Percentiles rank a stretch among this genome's conserved stretches.
Conservation (phyloP, 2,888 invertebrate genomes). For the Laspeyria flexula region DNA sequence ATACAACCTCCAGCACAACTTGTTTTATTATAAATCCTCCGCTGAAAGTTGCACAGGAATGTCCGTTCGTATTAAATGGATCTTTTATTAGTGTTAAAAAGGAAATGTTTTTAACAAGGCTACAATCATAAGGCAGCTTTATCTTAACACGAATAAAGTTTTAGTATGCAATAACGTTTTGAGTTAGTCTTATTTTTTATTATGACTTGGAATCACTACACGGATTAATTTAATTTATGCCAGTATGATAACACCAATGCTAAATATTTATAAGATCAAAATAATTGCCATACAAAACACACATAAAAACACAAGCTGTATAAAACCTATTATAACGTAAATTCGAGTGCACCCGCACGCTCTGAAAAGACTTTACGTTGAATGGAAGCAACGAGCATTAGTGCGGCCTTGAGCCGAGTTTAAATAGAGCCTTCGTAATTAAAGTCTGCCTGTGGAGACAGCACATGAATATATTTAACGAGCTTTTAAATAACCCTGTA, state of each 20-base stretch:
- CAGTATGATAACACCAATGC: too few relatives aligned
- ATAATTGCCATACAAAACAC: too few relatives aligned
- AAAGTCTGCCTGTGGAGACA: constrained; percentile 20
- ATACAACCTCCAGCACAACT: constrained; percentile 7
- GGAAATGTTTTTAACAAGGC: too few relatives aligned
- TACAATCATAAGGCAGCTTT: too few relatives aligned
- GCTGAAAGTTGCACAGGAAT: background rate
- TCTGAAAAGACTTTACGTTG: constrained; percentile 15
- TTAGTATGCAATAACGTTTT: too few relatives aligned
- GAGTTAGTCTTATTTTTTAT: too few relatives aligned
- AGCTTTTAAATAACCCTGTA: background rate
- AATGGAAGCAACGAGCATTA: constrained; percentile 7
- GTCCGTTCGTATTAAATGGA: background rate
- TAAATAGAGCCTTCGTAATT: constrained; percentile 32
- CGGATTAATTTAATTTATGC: too few relatives aligned
- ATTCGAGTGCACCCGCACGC: background rate
- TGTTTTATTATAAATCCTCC: constrained; percentile 6
- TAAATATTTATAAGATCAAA: too few relatives aligned
- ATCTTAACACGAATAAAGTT: too few relatives aligned
- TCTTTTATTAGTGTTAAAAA: background rate
- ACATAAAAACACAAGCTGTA: too few relatives aligned
- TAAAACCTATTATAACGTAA: too few relatives aligned
- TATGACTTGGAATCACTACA: too few relatives aligned
- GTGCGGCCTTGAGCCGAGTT: constrained; percentile 28
- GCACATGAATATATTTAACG: background rate